phyloP scores from a whole-genome alignment of 2,113 vertebrate species.

The Myotis lucifugus region DNA sequence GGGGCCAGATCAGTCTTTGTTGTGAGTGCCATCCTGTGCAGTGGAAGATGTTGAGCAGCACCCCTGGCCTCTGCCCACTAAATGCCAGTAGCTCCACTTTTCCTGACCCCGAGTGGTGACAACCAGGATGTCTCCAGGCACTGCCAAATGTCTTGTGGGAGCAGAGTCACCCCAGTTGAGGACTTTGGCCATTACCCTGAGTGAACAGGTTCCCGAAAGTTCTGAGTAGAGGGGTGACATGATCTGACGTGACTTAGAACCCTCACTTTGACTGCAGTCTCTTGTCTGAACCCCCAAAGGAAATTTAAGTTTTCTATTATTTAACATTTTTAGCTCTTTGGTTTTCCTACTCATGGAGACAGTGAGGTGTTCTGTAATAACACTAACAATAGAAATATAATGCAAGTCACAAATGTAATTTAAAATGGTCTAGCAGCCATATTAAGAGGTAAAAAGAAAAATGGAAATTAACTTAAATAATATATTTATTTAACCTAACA shows the following conservation, averaged over 20 bases:
- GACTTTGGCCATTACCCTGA: too few species aligned
- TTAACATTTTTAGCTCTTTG: neutral
- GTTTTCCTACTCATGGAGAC: constrained; percentile 3
- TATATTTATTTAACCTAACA: neutral
- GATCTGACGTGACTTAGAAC: neutral
- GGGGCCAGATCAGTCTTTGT: neutral
- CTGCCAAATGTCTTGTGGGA: neutral
- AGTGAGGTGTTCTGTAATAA: neutral
- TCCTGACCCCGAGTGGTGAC: neutral
- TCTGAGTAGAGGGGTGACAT: neutral
- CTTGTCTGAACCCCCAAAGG: neutral
- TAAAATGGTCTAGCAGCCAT: neutral
- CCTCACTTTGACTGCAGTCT: neutral
- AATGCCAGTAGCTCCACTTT: neutral
- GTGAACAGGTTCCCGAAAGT: neutral
- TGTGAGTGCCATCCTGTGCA: neutral
- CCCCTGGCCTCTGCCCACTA: neutral
- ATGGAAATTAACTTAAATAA: neutral
- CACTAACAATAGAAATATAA: neutral
- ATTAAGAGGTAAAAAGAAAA: neutral
- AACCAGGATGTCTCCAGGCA: neutral
- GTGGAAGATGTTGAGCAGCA: neutral
- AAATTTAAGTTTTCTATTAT: neutral
- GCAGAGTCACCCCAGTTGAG: neutral
- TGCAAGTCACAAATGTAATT: neutral